Percentiles rank a stretch among this genome's conserved stretches.
Evolutionary conservation across 2,113 vertebrate genomes (phyloP).

Genomic region (Tiliqua scincoides): DNA sequence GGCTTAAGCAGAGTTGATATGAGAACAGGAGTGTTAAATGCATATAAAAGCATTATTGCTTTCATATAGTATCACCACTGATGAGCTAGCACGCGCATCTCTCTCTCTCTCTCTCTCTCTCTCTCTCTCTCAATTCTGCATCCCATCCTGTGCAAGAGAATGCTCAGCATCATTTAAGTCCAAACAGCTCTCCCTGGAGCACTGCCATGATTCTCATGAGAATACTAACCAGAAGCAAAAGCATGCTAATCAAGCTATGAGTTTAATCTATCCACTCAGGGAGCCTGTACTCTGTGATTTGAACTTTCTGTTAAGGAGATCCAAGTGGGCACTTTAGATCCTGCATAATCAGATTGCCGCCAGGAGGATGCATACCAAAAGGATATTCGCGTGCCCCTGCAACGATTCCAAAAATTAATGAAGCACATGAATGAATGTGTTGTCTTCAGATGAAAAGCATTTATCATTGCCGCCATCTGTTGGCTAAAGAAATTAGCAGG

Average conservation of each 20-base stretch:
- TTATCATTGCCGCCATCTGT: neutral
- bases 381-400: neutral
- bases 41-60: neutral
- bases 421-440: neutral
- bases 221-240: neutral
- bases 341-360: neutral
- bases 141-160: neutral
- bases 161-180: slow-evolving; percentile 1
- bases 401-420: neutral
- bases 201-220: neutral
- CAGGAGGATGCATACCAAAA: slow-evolving; percentile 3
- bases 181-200: neutral
- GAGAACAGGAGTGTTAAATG: neutral
- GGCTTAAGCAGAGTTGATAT: neutral
- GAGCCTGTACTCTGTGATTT: slow-evolving; percentile 18
- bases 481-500: neutral
- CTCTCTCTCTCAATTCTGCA: too few relatives aligned
- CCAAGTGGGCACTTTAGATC: slow-evolving; percentile 2
- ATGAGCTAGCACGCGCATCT: neutral
- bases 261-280: slow-evolving; percentile 19
- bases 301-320: neutral
- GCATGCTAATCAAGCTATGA: neutral
- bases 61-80: neutral
- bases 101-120: too few relatives aligned
- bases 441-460: neutral